Evolutionary conservation across 1,140 invertebrate species (phyloP).

Genomic region (Dendrolimus punctatus): DNA sequence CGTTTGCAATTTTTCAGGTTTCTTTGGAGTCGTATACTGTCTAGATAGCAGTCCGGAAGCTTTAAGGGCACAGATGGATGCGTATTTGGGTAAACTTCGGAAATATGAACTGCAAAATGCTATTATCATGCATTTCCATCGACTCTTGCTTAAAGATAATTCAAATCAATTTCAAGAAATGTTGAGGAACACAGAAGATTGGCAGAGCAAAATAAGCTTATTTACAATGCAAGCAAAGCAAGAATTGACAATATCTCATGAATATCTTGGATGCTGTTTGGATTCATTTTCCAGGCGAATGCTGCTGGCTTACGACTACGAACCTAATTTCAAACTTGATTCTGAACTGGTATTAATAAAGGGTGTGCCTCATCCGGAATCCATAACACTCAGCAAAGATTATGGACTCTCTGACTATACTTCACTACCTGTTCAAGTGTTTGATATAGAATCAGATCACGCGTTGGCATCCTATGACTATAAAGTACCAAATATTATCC

Average conservation of each 20-base stretch:
- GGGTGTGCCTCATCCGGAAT: too few relatives aligned
- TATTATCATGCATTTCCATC: slow-evolving; percentile 16
- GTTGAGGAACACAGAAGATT: slow-evolving; percentile 11
- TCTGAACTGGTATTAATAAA: too few relatives aligned
- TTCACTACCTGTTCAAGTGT: too few relatives aligned
- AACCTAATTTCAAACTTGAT: slow-evolving; percentile 1
- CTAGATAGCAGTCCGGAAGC: slow-evolving; percentile 23
- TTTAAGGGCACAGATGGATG: slow-evolving; percentile 12
- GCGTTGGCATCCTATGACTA: too few relatives aligned
- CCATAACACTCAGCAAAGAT: too few relatives aligned
- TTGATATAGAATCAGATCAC: too few relatives aligned
- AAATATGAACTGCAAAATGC: slow-evolving; percentile 13
- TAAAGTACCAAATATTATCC: too few relatives aligned
- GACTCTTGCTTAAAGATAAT: slow-evolving; percentile 11
- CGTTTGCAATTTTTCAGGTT: slow-evolving; percentile 9
- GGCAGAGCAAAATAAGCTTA: slow-evolving; percentile 15
- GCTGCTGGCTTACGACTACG: background rate
- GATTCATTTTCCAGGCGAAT: background rate
- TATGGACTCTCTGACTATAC: too few relatives aligned
- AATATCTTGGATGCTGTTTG: background rate
- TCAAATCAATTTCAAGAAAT: slow-evolving; percentile 12
- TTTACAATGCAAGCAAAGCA: slow-evolving; percentile 2
- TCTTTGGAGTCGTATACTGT: slow-evolving; percentile 17
- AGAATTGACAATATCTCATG: too few relatives aligned
- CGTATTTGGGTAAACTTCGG: slow-evolving; percentile 15